These are phyloP conservation scores for Malthinus flaveolus DNA, from an alignment of 2,888 invertebrate species.

Conservation along the genomic window DNA sequence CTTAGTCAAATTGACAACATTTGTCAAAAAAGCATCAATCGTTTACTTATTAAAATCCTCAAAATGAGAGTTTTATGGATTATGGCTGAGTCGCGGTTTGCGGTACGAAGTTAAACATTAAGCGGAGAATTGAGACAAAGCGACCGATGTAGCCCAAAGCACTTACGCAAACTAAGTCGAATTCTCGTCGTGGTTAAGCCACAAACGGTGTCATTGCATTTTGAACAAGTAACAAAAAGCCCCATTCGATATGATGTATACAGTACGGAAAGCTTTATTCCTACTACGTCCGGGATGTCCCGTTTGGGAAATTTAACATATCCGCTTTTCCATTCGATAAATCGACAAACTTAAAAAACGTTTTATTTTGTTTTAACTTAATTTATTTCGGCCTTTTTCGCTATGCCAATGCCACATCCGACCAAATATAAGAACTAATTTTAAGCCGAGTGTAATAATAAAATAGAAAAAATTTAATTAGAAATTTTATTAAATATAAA, in stretches of 20 bases:
- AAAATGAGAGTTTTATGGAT: slow-evolving; percentile 25
- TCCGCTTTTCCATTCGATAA: slow-evolving; percentile 1
- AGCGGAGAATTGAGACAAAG: slow-evolving; percentile 51
- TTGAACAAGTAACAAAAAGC: slow-evolving; percentile 16
- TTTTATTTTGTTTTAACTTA: no score
- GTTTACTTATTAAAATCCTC: slow-evolving; percentile 19
- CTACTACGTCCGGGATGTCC: slow-evolving; percentile 14
- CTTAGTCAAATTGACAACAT: slow-evolving; percentile 8
- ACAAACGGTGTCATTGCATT: slow-evolving; percentile 24
- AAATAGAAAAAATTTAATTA: no score
- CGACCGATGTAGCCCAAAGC: slow-evolving; percentile 49
- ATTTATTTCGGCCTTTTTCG: no score
- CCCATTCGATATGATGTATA: slow-evolving; percentile 14
- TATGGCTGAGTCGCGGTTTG: slow-evolving; percentile 37
- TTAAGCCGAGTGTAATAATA: no score
- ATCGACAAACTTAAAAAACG: no score
- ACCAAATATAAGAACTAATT: no score
- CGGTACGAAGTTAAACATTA: slow-evolving; percentile 53
- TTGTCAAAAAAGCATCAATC: slow-evolving; percentile 31
- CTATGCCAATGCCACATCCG: no score
- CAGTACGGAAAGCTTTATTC: slow-evolving; percentile 15
- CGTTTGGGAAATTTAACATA: slow-evolving; percentile 22
- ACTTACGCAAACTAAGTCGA: slow-evolving; percentile 49
- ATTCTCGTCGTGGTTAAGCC: slow-evolving; percentile 42
- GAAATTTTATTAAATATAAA: no score